Conservation (phyloP, 2,797 vertebrate species). For the Craterocephalus amniculus region DNA sequence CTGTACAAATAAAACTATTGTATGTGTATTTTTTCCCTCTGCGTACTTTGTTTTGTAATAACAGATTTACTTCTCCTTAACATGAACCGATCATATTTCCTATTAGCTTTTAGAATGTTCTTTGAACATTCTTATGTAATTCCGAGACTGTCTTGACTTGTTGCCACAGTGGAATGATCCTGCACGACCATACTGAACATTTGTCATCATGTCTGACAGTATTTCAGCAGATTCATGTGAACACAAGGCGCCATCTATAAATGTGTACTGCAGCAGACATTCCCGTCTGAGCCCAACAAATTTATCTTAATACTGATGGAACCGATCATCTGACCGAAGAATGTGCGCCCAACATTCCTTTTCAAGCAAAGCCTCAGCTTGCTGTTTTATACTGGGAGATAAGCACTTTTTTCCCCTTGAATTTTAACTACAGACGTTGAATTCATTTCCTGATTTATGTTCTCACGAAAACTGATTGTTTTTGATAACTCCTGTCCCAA, state of each 20-base stretch:
- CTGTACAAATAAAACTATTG: no score
- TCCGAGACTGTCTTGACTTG: not conserved
- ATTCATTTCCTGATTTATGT: not conserved
- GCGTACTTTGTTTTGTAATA: no score
- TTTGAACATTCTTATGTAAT: constrained; percentile 4
- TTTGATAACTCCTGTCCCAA: no score
- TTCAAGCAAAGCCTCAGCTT: not conserved
- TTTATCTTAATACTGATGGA: not conserved
- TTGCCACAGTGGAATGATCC: not conserved
- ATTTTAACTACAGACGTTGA: not conserved
- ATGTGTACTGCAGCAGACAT: not conserved
- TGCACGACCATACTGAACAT: not conserved
- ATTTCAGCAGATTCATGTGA: constrained; percentile 6
- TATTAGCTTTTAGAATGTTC: not conserved
- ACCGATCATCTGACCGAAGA: not conserved
- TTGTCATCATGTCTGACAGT: constrained; percentile 8
- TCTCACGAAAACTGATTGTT: not conserved
- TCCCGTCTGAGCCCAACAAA: not conserved
- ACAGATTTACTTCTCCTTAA: no score
- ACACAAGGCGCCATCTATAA: constrained; percentile 9
- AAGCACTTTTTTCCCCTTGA: not conserved
- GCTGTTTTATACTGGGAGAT: not conserved
- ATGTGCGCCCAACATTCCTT: not conserved
- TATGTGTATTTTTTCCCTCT: no score
- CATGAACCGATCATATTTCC: no score